Percentiles rank a stretch among this genome's conserved stretches.
These are phyloP conservation scores for Leucosticte australis DNA, from an alignment of 2,113 vertebrate species.

Conservation along the genomic window DNA sequence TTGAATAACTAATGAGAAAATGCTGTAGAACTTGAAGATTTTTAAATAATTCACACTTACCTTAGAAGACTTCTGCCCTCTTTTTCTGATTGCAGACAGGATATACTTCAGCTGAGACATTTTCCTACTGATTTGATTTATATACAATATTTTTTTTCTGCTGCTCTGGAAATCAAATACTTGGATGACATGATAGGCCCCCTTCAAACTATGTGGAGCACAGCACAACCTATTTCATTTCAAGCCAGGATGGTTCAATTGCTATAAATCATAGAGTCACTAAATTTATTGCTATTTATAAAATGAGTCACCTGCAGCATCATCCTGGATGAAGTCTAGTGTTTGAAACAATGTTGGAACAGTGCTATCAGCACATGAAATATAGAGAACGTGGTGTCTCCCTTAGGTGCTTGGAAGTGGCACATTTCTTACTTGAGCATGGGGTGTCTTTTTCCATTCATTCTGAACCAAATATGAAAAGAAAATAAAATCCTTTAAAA, in stretches of 20 bases:
- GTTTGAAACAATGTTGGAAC: background rate
- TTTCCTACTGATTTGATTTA: slow-evolving; percentile 2
- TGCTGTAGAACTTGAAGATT: background rate
- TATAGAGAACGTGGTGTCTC: background rate
- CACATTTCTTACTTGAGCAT: background rate
- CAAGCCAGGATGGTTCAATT: background rate
- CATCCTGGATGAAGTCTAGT: slow-evolving; percentile 1
- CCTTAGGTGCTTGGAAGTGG: background rate
- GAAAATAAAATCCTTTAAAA: background rate
- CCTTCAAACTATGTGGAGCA: slow-evolving; percentile 14
- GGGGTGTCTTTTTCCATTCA: background rate
- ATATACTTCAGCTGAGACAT: background rate
- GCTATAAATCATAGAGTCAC: background rate
- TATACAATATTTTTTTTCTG: background rate
- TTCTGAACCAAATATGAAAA: background rate
- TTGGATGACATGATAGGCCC: background rate
- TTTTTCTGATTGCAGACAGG: background rate
- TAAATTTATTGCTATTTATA: slow-evolving; percentile 26
- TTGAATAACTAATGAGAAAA: slow-evolving; percentile 32
- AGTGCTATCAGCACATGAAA: background rate
- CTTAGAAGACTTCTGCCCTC: slow-evolving; percentile 16
- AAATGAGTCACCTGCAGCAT: slow-evolving; percentile 25
- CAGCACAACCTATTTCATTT: background rate
- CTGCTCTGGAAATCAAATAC: slow-evolving; percentile 11
- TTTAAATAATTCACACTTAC: slow-evolving; percentile 25